Conservation (phyloP, 2,888 invertebrate genomes). For the Nomada fucata region DNA sequence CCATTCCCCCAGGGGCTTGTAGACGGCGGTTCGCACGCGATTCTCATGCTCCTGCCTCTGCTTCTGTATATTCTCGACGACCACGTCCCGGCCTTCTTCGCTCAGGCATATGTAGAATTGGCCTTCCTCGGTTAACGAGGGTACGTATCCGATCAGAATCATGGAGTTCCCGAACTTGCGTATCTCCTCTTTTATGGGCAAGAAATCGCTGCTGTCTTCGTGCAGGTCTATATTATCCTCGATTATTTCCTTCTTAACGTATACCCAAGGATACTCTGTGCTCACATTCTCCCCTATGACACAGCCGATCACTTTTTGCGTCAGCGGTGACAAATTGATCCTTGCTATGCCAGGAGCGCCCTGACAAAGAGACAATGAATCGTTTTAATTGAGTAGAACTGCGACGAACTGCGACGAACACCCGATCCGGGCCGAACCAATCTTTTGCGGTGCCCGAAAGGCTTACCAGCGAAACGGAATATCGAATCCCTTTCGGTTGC, state of each 20-base stretch:
- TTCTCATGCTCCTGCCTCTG: constrained; percentile 74
- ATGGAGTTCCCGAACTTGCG: constrained; percentile 77
- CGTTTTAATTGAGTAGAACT: background rate
- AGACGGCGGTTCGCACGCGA: constrained; percentile 85
- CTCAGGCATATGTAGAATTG: constrained; percentile 90
- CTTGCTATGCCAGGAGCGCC: constrained; percentile 86
- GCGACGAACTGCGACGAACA: background rate
- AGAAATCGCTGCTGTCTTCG: constrained; percentile 85
- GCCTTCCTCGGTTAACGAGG: constrained; percentile 87
- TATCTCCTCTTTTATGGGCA: constrained; percentile 83
- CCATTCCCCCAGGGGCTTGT: constrained; percentile 87
- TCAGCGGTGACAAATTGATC: constrained; percentile 85
- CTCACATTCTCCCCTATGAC: constrained; percentile 89
- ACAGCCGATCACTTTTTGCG: constrained; percentile 87
- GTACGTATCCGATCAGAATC: constrained; percentile 88
- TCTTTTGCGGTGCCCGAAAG: too few relatives aligned
- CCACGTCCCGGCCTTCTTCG: constrained; percentile 85
- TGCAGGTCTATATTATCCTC: constrained; percentile 87
- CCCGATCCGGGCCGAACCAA: too few relatives aligned
- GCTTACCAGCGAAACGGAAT: constrained; percentile 71
- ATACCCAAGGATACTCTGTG: constrained; percentile 91
- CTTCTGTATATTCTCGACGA: constrained; percentile 79
- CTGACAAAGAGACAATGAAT: constrained; percentile 42
- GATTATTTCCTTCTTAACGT: constrained; percentile 87
- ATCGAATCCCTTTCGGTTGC: constrained; percentile 57